Base-by-base conservation (phyloP, 2,113 vertebrate species). In the Anguilla japonica region DNA sequence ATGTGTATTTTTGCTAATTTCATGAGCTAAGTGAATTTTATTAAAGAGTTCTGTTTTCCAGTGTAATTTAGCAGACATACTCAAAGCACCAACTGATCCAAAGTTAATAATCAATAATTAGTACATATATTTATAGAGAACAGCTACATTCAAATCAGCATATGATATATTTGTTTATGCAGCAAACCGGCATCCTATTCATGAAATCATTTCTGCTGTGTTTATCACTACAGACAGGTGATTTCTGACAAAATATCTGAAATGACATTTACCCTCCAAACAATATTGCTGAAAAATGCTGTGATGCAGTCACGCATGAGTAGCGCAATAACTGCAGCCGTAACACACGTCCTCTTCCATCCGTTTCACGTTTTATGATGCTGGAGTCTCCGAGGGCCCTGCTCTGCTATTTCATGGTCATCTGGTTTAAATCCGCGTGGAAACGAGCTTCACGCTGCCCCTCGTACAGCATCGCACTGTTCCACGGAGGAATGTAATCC, bases 391-490 rank as follows among this genome's bases (percentile, higher is more conserved):
- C 6, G 71, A 29, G 71, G 11, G 29, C 26, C 71, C 71, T 13
- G 71, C 71, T 29, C 67, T 46, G 84, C 88, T 87, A 87, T 80
- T 90, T 41, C 80, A 83, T 84, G 89, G 86, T 85, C 60, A 75
- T 41, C 85, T 79, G 79, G 81, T 81, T 41, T 85, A 57, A 84
- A 83, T 88, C 88, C 79, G 22, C 34, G 75, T 86, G 41, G 86
- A 87, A 84, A 56, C 83, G n/a, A 92, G 89, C 57, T 89, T 86
- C 89, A 89, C 75, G n/a, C n/a, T 57, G 6, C 80, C 88, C 86
- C 88, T 87, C 91, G 1, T 88, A 88, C 87, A 91, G 91, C 87
- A 89, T 90, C 92, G 89, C 87, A 87, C 84, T 91, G 91, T 85
- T 84, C 83, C 88, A 91, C 90, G 83, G 88, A 85, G 80, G 79